phyloP scores from a whole-genome alignment of 2,797 vertebrate species.

The Pantherophis vulpinus region DNA sequence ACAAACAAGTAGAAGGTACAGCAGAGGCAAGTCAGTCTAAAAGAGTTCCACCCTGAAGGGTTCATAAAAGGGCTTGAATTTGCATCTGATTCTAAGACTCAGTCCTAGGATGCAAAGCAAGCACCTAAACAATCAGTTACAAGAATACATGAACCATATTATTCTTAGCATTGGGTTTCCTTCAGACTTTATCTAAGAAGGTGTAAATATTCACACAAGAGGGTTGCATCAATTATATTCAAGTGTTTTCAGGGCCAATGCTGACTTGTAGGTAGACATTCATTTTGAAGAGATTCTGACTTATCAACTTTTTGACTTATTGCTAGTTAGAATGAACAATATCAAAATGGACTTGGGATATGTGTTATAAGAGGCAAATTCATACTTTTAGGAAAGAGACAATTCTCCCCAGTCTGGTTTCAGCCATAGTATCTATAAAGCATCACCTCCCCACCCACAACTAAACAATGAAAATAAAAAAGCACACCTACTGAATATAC shows the following conservation, averaged over 20 bases:
- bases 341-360: not conserved
- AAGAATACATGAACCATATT: not conserved
- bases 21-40: not conserved
- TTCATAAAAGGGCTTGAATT: not conserved
- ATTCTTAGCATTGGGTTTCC: not conserved
- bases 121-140: not conserved
- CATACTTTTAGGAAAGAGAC: not conserved
- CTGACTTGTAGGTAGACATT: not conserved
- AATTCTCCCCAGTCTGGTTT: not conserved
- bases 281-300: not conserved
- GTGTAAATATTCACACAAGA: not conserved
- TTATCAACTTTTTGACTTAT: not conserved
- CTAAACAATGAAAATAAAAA: not conserved
- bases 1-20: not conserved
- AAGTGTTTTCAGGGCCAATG: not conserved
- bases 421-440: not conserved
- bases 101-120: not conserved
- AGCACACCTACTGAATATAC: not conserved
- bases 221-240: not conserved
- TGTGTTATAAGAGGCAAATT: not conserved
- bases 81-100: not conserved
- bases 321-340: not conserved
- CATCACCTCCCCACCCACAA: not conserved
- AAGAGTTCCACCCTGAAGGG: not conserved
- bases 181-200: not conserved